These are phyloP conservation scores for Heterodera schachtii DNA, from an alignment of 1,140 invertebrate genomes.

Conservation along the genomic window DNA sequence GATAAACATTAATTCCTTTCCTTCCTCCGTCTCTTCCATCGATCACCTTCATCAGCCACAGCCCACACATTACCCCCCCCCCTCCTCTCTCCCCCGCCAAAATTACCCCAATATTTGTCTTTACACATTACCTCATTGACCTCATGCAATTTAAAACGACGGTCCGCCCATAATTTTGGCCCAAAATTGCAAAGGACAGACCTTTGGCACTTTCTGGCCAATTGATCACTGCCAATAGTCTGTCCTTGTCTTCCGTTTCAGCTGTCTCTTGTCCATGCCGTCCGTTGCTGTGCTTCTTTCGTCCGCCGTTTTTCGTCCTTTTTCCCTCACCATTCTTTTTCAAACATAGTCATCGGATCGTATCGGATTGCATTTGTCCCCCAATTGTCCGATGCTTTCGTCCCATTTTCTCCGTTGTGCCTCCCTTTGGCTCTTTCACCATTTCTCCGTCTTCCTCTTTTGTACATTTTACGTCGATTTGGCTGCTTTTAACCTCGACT, in stretches of 20 bases:
- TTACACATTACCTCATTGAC: background rate
- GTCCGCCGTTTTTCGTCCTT: background rate
- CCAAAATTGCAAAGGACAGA: background rate
- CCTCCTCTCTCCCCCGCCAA: background rate
- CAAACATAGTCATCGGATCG: too few species aligned
- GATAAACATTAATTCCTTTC: background rate
- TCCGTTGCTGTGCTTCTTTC: background rate
- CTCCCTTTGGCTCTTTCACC: too few species aligned
- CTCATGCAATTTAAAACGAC: background rate
- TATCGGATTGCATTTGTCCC: too few species aligned
- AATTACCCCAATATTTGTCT: background rate
- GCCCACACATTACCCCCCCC: background rate
- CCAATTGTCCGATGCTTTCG: background rate
- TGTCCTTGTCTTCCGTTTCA: background rate
- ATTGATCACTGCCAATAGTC: background rate
- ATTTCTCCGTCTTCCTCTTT: background rate
- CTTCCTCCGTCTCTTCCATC: background rate
- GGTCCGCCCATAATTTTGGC: background rate
- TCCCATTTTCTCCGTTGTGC: too few species aligned
- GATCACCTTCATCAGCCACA: background rate
- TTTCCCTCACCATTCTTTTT: background rate
- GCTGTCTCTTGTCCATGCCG: background rate
- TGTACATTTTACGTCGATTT: background rate
- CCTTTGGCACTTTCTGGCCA: background rate
- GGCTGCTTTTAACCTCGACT: slow-evolving; percentile 79